phyloP scores from a whole-genome alignment of 2,797 vertebrate species.

The Eleutherodactylus coqui region DNA sequence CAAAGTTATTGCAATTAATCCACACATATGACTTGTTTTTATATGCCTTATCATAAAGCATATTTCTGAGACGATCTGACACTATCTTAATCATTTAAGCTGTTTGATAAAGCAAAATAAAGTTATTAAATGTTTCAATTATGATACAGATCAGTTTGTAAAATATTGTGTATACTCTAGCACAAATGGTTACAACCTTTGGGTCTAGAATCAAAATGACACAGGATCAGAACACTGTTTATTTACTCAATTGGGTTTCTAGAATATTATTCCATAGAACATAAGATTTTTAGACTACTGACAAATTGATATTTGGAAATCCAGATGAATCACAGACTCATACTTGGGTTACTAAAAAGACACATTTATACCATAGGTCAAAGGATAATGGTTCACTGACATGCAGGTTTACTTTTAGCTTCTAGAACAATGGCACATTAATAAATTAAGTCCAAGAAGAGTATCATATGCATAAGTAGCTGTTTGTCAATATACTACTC shows the following conservation, averaged over 20 bases:
- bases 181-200: neutral
- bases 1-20: constrained; percentile 39
- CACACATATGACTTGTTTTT: constrained; percentile 30
- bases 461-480: neutral
- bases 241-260: neutral
- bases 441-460: neutral
- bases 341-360: neutral
- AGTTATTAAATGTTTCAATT: neutral
- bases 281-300: neutral
- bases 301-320: neutral
- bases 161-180: neutral
- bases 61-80: neutral
- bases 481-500: too few species aligned
- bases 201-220: neutral
- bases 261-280: neutral
- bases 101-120: constrained; percentile 1
- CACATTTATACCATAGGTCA: neutral
- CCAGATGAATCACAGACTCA: neutral
- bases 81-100: constrained; percentile 5
- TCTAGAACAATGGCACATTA: neutral
- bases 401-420: too few species aligned
- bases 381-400: neutral
- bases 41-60: neutral
- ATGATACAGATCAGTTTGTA: neutral
- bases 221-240: neutral